Evolutionary conservation across 2,797 vertebrate species (phyloP).

Genomic region (Urosaurus nigricauda): DNA sequence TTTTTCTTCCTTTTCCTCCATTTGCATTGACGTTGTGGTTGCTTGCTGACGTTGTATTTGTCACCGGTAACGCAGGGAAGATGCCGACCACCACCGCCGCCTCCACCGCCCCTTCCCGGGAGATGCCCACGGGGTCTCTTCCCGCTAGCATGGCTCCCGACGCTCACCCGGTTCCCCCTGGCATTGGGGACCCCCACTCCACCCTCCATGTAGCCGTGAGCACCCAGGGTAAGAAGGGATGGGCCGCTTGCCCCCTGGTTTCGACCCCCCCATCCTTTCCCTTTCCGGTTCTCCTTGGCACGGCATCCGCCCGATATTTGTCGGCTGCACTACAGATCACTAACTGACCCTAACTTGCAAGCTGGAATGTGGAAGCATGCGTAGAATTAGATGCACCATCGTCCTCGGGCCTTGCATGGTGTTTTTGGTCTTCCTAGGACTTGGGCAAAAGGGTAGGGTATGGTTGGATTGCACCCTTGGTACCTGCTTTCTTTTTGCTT

Average conservation of each 20-base stretch:
- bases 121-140: conserved; percentile 82
- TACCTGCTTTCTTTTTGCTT: neutral
- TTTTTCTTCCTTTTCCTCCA: neutral
- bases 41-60: conserved; percentile 82
- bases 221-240: conserved; percentile 89
- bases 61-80: conserved; percentile 82
- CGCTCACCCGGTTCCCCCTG: conserved; percentile 28
- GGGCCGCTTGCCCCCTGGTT: neutral
- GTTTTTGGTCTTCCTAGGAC: neutral
- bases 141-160: conserved; percentile 86
- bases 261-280: too few relatives aligned
- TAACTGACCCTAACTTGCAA: conserved; percentile 7
- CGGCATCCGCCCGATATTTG: neutral
- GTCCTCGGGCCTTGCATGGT: neutral
- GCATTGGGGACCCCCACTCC: conserved; percentile 74
- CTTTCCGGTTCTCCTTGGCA: neutral
- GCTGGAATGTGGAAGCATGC: conserved; percentile 9
- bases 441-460: neutral
- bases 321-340: conserved; percentile 8
- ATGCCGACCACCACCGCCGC: conserved; percentile 78
- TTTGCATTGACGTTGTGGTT: neutral
- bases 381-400: neutral
- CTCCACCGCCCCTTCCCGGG: conserved; percentile 55
- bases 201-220: conserved; percentile 89
- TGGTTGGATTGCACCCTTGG: rapidly evolving